Evolutionary conservation across 2,888 invertebrate genomes (phyloP).

Genomic region (Thysanoteuthis rhombus): DNA sequence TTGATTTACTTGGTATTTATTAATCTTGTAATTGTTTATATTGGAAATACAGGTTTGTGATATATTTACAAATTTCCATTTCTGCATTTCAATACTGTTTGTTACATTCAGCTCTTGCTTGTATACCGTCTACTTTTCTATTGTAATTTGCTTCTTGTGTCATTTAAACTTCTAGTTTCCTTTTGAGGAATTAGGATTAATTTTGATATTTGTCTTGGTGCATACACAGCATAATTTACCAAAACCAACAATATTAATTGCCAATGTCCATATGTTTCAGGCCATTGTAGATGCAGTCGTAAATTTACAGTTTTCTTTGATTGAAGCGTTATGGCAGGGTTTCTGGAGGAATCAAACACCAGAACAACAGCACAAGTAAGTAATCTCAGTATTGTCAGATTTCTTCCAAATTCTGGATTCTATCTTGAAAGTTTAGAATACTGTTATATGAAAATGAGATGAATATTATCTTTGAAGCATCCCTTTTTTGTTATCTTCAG

Average conservation of each 20-base stretch:
- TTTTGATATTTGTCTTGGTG: background rate
- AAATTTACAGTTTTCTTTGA: constrained; percentile 86
- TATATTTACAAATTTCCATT: background rate
- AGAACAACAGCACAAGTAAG: constrained; percentile 36
- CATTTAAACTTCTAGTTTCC: no score
- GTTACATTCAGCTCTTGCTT: no score
- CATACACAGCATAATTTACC: background rate
- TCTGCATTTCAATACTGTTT: no score
- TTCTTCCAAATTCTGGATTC: background rate
- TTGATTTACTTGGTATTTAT: background rate
- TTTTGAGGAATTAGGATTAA: no score
- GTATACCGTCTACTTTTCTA: no score
- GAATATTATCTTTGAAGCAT: background rate
- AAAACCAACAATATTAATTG: background rate
- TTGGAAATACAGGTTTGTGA: background rate
- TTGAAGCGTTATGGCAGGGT: constrained; percentile 89
- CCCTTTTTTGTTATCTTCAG: background rate
- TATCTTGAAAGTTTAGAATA: background rate
- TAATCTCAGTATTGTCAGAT: background rate
- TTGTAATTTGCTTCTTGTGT: no score
- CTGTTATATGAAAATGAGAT: background rate
- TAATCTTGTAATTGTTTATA: background rate
- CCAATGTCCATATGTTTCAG: constrained; percentile 64
- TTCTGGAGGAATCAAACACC: constrained; percentile 78
- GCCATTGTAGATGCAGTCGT: constrained; percentile 91